Evolutionary conservation across 1,140 invertebrate species (phyloP).

Genomic region (Drosophila neocordata): DNA sequence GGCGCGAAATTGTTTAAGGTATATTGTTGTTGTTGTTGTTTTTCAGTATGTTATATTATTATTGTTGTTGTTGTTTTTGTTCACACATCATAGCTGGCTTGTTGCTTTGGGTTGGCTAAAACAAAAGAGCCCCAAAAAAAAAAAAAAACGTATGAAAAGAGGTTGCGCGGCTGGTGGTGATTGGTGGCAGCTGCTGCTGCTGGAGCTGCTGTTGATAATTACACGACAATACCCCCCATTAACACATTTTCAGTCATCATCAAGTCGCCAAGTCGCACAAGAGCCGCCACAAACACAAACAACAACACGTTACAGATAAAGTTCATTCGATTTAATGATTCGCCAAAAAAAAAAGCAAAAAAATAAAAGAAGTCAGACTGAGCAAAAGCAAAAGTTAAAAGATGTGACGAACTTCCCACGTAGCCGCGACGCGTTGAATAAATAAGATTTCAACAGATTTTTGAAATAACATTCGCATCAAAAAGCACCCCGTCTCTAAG

Average conservation of each 20-base stretch:
- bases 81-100: conserved; percentile 65
- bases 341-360: conserved; percentile 44
- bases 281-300: conserved; percentile 19
- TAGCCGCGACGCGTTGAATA: conserved; percentile 41
- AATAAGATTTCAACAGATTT: conserved; percentile 76
- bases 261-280: conserved; percentile 40
- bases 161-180: conserved; percentile 19
- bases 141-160: conserved; percentile 32
- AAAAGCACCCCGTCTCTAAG: conserved; percentile 44
- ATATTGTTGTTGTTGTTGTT: conserved; percentile 46
- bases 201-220: conserved; percentile 57
- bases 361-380: conserved; percentile 42
- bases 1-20: conserved; percentile 75
- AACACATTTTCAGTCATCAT: conserved; percentile 76
- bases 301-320: conserved; percentile 70
- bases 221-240: conserved; percentile 80
- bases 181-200: conserved; percentile 10
- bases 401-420: conserved; percentile 68
- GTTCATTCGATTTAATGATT: conserved; percentile 78
- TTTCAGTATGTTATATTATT: conserved; percentile 20
- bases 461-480: conserved; percentile 65
- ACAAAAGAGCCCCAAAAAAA: conserved; percentile 35
- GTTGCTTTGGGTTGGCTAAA: conserved; percentile 40
- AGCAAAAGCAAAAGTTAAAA: conserved; percentile 20
- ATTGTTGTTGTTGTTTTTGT: conserved; percentile 53